phyloP scores from a whole-genome alignment of 2,888 invertebrate species.

The Chrysotoxum bicinctum region DNA sequence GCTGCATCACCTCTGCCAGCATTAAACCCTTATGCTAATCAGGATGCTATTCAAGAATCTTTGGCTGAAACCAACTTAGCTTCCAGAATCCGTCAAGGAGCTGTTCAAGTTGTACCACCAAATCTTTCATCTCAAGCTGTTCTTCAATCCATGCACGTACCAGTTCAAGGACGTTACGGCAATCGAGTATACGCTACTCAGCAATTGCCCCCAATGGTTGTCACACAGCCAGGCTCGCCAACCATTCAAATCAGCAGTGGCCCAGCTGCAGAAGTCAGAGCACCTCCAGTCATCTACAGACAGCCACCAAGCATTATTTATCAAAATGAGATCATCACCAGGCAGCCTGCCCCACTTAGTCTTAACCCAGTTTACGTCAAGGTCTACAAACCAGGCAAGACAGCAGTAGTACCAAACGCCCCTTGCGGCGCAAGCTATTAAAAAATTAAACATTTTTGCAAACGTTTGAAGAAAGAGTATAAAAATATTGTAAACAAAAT shows the following conservation, averaged over 20 bases:
- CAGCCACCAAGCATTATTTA: slow-evolving; percentile 79
- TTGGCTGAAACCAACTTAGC: slow-evolving; percentile 77
- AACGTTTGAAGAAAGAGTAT: not conserved
- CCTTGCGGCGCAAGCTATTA: not conserved
- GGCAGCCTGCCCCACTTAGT: slow-evolving; percentile 79
- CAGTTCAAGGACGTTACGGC: slow-evolving; percentile 77
- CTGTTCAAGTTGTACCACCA: slow-evolving; percentile 78
- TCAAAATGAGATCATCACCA: slow-evolving; percentile 80
- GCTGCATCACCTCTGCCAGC: slow-evolving; percentile 50
- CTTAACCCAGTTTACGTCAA: slow-evolving; percentile 80
- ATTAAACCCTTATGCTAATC: slow-evolving; percentile 44
- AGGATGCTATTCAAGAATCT: slow-evolving; percentile 78
- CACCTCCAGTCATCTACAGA: slow-evolving; percentile 80
- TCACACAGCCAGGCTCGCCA: slow-evolving; percentile 79
- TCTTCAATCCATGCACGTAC: slow-evolving; percentile 78
- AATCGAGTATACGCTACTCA: slow-evolving; percentile 79
- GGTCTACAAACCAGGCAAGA: slow-evolving; percentile 80
- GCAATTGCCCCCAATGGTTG: slow-evolving; percentile 79
- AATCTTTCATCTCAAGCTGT: slow-evolving; percentile 78
- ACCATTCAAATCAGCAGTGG: slow-evolving; percentile 78
- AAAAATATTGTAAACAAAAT: not conserved
- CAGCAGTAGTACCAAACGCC: slow-evolving; percentile 74
- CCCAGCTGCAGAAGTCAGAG: slow-evolving; percentile 79
- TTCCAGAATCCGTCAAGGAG: slow-evolving; percentile 78
- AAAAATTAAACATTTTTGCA: not conserved